phyloP scores from a whole-genome alignment of 37 sponge, comb jelly and placozoan genomes.

The Beroe forskalii region DNA sequence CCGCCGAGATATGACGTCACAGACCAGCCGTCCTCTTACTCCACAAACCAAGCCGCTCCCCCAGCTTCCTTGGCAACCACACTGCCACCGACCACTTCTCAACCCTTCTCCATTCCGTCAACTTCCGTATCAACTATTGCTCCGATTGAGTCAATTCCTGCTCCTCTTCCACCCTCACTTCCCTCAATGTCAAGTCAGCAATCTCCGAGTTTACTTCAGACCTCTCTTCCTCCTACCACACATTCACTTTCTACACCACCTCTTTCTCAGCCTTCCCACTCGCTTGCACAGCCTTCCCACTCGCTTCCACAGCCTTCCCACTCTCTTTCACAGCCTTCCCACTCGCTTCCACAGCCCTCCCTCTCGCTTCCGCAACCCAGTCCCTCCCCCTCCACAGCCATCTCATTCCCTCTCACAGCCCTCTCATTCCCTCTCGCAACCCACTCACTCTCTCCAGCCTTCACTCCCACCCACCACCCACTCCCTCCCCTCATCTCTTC shows the following conservation, averaged over 20 bases:
- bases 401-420: conserved; percentile 2
- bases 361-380: background rate
- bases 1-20: too few species aligned
- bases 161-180: too few species aligned
- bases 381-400: background rate
- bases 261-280: background rate
- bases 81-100: too few species aligned
- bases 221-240: too few species aligned
- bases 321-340: background rate
- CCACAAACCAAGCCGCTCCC: too few species aligned
- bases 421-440: background rate
- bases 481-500: background rate
- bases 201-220: too few species aligned
- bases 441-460: conserved; percentile 4
- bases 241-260: background rate
- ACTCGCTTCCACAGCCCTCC: background rate
- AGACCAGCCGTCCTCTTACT: too few species aligned
- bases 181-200: too few species aligned
- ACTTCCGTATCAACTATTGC: too few species aligned
- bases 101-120: too few species aligned
- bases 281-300: background rate
- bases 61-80: too few species aligned
- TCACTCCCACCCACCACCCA: background rate
- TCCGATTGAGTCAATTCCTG: too few species aligned
- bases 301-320: background rate